Conservation (phyloP, 1,140 invertebrate genomes). For the Apis florea region DNA sequence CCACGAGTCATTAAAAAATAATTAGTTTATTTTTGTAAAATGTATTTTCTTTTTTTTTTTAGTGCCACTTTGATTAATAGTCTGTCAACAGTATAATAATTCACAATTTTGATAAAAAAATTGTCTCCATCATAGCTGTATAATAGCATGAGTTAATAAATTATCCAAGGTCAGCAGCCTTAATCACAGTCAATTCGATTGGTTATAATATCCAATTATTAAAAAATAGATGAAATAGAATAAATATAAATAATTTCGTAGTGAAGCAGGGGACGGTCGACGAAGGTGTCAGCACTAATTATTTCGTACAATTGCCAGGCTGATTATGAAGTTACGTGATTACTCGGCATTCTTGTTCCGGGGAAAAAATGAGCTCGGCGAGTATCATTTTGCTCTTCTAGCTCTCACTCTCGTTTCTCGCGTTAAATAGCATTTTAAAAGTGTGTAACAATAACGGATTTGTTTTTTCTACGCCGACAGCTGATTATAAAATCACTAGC, state of each 20-base stretch:
- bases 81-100: no score
- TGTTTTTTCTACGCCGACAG: conserved; percentile 48
- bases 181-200: neutral
- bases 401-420: neutral
- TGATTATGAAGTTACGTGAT: neutral
- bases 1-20: no score
- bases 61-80: no score
- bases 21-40: no score
- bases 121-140: no score
- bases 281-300: conserved; percentile 29
- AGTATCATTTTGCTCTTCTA: conserved; percentile 18
- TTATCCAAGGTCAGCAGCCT: no score
- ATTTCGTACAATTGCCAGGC: conserved; percentile 18
- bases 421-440: conserved; percentile 10
- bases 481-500: conserved; percentile 48
- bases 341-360: neutral
- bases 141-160: no score
- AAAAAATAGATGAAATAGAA: neutral
- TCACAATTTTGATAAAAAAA: no score
- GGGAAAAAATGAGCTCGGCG: conserved; percentile 15
- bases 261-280: conserved; percentile 33
- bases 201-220: neutral
- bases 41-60: no score
- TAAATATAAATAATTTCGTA: neutral
- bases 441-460: conserved; percentile 6